Percentiles rank a stretch among this genome's conserved stretches.
Evolutionary conservation across 2,888 invertebrate species (phyloP).

Genomic region (Stramonita haemastoma): DNA sequence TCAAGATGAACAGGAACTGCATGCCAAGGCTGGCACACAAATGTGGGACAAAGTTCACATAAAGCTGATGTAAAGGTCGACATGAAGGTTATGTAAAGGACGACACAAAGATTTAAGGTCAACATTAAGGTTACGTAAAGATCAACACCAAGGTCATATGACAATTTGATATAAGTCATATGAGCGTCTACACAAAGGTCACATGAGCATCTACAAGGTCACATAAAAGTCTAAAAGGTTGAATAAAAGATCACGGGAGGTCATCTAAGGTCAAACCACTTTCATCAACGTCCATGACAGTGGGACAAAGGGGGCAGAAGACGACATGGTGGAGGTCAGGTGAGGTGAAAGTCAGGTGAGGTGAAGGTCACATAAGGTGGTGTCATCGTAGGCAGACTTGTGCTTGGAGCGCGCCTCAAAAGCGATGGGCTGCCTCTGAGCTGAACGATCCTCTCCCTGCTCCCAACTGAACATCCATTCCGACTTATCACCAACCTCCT

Average conservation of each 20-base stretch:
- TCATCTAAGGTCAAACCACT: too few relatives aligned
- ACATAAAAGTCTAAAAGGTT: neutral
- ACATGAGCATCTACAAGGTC: neutral
- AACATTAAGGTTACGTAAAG: too few relatives aligned
- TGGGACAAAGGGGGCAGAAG: neutral
- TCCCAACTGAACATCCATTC: too few relatives aligned
- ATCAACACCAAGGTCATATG: too few relatives aligned
- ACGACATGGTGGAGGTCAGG: neutral
- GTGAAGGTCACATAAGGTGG: constrained; percentile 79
- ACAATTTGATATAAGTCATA: too few relatives aligned
- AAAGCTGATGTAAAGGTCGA: too few relatives aligned
- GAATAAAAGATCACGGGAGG: neutral
- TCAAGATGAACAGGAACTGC: too few relatives aligned
- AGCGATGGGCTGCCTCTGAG: constrained; percentile 91
- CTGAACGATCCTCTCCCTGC: constrained; percentile 88
- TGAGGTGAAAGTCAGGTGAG: neutral
- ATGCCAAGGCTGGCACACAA: too few relatives aligned
- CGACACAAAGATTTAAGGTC: too few relatives aligned
- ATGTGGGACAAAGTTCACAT: too few relatives aligned
- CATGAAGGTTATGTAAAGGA: too few relatives aligned
- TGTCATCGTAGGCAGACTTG: constrained; percentile 79
- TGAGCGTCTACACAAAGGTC: neutral
- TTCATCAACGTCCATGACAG: neutral
- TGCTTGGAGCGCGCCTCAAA: constrained; percentile 79
- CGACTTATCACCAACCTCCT: constrained; percentile 91